phyloP scores from a whole-genome alignment of 1,140 invertebrate species.

The Neelides sp. region DNA sequence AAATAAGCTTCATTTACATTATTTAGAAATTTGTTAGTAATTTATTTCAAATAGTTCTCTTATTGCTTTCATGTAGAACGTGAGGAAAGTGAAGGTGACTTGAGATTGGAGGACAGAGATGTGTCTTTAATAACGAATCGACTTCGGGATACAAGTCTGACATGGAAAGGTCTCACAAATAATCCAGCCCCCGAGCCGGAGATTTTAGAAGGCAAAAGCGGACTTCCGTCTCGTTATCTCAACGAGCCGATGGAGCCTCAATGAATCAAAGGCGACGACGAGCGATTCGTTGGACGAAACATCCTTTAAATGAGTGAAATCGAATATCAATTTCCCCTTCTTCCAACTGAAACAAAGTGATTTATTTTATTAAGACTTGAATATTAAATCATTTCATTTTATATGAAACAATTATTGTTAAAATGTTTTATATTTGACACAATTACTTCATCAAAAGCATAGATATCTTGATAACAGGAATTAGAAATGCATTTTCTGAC shows the following conservation, averaged over 20 bases:
- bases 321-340: slow-evolving; percentile 33
- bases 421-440: slow-evolving; percentile 5
- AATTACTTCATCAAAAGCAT: slow-evolving; percentile 31
- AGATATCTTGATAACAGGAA: slow-evolving; percentile 30
- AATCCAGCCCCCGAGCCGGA: too few species aligned
- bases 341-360: slow-evolving; percentile 26
- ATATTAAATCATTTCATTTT: slow-evolving; percentile 1
- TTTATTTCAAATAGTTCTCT: too few species aligned
- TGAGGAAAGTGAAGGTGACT: too few species aligned
- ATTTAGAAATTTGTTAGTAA: too few species aligned
- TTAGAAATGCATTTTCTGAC: slow-evolving; percentile 30
- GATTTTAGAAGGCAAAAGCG: slow-evolving; percentile 26
- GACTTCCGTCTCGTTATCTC: slow-evolving; percentile 20
- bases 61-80: too few species aligned
- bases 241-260: slow-evolving; percentile 20
- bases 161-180: too few species aligned
- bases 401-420: not conserved
- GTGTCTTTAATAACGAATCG: slow-evolving; percentile 23
- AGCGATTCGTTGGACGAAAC: slow-evolving; percentile 26
- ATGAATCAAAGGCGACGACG: slow-evolving; percentile 16
- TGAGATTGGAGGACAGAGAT: slow-evolving; percentile 16
- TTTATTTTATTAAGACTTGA: not conserved
- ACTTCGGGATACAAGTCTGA: slow-evolving; percentile 8
- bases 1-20: too few species aligned
- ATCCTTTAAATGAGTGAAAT: slow-evolving; percentile 32